Conservation (phyloP, 2,888 invertebrate genomes). For the Sabellastarte sp. region DNA sequence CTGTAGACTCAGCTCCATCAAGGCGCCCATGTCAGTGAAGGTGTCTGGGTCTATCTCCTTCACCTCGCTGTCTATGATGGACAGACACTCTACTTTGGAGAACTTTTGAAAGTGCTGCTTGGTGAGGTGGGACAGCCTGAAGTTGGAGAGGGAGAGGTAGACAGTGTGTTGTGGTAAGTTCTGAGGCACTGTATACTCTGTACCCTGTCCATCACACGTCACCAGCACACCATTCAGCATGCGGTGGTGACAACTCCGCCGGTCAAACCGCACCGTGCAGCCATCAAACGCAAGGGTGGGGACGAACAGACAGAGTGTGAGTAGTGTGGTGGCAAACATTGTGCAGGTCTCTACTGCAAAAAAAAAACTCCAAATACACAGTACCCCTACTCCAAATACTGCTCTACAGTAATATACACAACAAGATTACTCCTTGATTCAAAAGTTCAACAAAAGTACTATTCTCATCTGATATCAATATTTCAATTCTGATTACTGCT, state of each 20-base stretch:
- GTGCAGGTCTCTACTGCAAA: too few relatives aligned
- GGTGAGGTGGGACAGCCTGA: conserved; percentile 14
- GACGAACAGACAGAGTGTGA: too few relatives aligned
- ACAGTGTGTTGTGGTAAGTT: conserved; percentile 23
- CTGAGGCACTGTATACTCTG: conserved; percentile 16
- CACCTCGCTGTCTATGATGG: conserved; percentile 16
- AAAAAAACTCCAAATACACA: too few relatives aligned
- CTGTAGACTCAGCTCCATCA: conserved; percentile 20
- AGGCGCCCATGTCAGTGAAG: conserved; percentile 19
- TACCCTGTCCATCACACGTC: conserved; percentile 22
- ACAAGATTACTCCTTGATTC: too few relatives aligned
- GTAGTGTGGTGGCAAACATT: too few relatives aligned
- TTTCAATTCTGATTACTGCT: too few relatives aligned
- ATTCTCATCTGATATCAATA: too few relatives aligned
- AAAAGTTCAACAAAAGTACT: too few relatives aligned
- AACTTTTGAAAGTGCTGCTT: neutral
- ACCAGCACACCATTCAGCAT: conserved; percentile 22
- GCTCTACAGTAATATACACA: too few relatives aligned
- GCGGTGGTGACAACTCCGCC: conserved; percentile 22
- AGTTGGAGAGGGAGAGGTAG: conserved; percentile 25
- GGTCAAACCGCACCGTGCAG: conserved; percentile 14
- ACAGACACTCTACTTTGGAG: conserved; percentile 22
- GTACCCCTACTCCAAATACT: too few relatives aligned
- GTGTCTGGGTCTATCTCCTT: conserved; percentile 16
- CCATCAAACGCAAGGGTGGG: too few relatives aligned